Evolutionary conservation across 2,797 vertebrate genomes (phyloP).

Genomic region (Melanotaenia trifasciata): DNA sequence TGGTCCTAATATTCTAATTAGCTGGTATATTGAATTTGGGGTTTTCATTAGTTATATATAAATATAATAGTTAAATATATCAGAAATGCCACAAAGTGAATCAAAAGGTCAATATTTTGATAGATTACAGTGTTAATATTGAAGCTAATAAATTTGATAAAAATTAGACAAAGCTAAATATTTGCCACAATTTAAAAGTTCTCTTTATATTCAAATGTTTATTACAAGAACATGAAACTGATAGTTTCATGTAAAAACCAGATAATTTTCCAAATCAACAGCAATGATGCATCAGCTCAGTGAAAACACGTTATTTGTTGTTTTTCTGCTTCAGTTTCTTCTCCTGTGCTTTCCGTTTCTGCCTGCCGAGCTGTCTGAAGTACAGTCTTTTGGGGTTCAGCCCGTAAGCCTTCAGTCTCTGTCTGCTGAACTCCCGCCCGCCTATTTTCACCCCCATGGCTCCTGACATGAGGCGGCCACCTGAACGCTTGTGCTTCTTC

Average conservation of each 20-base stretch:
- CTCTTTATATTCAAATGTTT: background rate
- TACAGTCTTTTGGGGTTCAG: slow-evolving; percentile 90
- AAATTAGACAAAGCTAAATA: background rate
- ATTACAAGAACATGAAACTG: background rate
- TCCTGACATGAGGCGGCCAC: slow-evolving; percentile 59
- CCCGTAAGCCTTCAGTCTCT: slow-evolving; percentile 90
- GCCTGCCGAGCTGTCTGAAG: slow-evolving; percentile 86
- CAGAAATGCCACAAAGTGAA: background rate
- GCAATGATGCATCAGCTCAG: background rate
- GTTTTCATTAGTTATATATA: too few species aligned
- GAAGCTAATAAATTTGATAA: background rate
- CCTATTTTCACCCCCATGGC: slow-evolving; percentile 80
- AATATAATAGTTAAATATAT: too few species aligned
- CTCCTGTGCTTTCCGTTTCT: slow-evolving; percentile 75
- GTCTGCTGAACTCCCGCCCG: slow-evolving; percentile 85
- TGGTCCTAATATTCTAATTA: too few species aligned
- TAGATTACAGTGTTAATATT: too few species aligned
- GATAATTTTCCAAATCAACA: background rate
- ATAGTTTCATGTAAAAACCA: too few species aligned
- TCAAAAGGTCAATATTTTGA: background rate
- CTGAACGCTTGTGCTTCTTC: slow-evolving; percentile 63
- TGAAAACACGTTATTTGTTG: slow-evolving; percentile 42
- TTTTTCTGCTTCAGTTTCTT: slow-evolving; percentile 68
- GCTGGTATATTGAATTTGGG: too few species aligned
- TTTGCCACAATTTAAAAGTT: too few species aligned